phyloP scores from a whole-genome alignment of 23 tunicate genomes.

The Diplosoma virens region DNA sequence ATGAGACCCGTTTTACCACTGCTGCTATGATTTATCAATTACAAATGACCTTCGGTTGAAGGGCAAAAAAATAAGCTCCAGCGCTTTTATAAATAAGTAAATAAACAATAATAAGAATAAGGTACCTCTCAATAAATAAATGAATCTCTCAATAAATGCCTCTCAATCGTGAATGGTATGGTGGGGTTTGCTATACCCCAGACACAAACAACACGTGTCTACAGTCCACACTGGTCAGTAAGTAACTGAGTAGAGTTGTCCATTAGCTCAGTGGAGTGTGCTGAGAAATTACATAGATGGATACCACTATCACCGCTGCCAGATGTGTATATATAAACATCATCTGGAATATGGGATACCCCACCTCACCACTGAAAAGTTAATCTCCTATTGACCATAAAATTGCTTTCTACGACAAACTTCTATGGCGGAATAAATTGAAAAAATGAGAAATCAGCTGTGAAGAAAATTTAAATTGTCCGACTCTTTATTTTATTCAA shows the following conservation, averaged over 20 bases:
- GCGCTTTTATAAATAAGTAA: background rate
- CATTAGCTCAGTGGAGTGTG: background rate
- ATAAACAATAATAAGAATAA: background rate
- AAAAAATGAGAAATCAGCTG: too few relatives aligned
- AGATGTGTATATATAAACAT: too few relatives aligned
- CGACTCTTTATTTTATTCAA: too few relatives aligned
- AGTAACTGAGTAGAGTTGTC: background rate
- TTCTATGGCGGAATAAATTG: too few relatives aligned
- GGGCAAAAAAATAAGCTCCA: too few relatives aligned
- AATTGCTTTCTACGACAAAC: too few relatives aligned
- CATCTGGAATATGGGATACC: background rate
- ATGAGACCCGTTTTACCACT: too few relatives aligned
- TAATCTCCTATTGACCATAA: too few relatives aligned
- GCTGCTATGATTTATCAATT: too few relatives aligned
- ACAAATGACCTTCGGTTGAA: too few relatives aligned
- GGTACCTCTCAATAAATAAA: background rate
- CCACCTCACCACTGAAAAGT: background rate
- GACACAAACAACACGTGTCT: background rate
- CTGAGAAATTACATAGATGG: background rate
- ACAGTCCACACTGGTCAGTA: background rate
- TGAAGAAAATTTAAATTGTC: too few relatives aligned
- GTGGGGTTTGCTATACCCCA: background rate
- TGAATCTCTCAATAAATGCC: too few relatives aligned
- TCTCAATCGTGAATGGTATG: background rate
- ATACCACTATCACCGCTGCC: background rate